These are phyloP conservation scores for Thereva nobilitata DNA, from an alignment of 2,888 invertebrate species.

Conservation along the genomic window DNA sequence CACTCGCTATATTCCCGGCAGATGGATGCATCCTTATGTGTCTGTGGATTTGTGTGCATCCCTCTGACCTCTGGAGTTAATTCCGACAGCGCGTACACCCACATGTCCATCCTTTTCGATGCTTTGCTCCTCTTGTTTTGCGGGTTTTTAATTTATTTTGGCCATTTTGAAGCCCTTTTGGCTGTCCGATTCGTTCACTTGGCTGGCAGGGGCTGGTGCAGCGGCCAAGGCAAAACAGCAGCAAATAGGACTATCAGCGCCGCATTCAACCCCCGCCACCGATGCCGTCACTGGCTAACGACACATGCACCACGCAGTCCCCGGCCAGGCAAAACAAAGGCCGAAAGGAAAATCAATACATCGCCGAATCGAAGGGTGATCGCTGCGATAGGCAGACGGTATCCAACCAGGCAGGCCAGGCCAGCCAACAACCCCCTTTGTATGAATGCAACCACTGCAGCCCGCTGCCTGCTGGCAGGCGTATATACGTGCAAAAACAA, in stretches of 20 bases:
- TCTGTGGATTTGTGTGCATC: conserved; percentile 1
- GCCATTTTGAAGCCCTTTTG: conserved; percentile 41
- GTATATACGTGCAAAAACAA: conserved; percentile 26
- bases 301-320: conserved; percentile 35
- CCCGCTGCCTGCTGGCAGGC: conserved; percentile 15
- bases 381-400: conserved; percentile 35
- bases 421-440: conserved; percentile 10
- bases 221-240: conserved; percentile 30
- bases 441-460: conserved; percentile 25
- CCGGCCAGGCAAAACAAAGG: conserved; percentile 27
- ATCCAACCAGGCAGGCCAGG: conserved; percentile 17
- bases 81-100: conserved; percentile 30
- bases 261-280: conserved; percentile 5
- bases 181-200: conserved; percentile 40
- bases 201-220: conserved; percentile 25
- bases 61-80: conserved; percentile 18
- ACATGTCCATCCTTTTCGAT: conserved; percentile 21
- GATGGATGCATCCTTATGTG: conserved; percentile 20
- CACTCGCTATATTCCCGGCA: neutral
- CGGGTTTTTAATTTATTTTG: conserved; percentile 42
- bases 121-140: conserved; percentile 33
- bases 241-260: conserved; percentile 33
- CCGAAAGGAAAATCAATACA: conserved; percentile 38
- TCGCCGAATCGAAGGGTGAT: conserved; percentile 38
- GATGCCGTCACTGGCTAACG: conserved; percentile 27